Percentiles rank a stretch among this genome's conserved stretches.
These are phyloP conservation scores for Coryphaenoides rupestris DNA, from an alignment of 2,113 vertebrate genomes.

Conservation along the genomic window DNA sequence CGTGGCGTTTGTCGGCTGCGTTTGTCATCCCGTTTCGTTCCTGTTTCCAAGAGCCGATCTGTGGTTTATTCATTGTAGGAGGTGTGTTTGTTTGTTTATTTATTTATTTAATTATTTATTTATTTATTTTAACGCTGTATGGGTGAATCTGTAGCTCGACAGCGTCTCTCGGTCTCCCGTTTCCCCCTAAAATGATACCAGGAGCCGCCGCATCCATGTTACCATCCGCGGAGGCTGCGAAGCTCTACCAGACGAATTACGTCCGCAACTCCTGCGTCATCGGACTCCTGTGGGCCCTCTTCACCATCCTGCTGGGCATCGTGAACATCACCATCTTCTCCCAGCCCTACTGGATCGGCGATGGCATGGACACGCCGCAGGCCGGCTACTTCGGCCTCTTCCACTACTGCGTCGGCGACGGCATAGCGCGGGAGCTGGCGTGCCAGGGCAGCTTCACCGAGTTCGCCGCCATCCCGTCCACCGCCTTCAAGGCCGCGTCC, in stretches of 20 bases:
- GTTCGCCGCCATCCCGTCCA: slow-evolving; percentile 87
- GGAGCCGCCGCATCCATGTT: slow-evolving; percentile 83
- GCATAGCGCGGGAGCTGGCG: slow-evolving; percentile 83
- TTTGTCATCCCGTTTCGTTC: slow-evolving; percentile 50
- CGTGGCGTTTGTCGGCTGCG: too few species aligned
- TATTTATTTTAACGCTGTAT: slow-evolving; percentile 1
- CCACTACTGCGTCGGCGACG: slow-evolving; percentile 92
- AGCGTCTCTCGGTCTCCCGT: slow-evolving; percentile 23
- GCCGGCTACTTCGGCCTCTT: slow-evolving; percentile 96
- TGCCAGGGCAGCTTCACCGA: slow-evolving; percentile 96
- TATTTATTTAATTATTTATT: slow-evolving; percentile 1
- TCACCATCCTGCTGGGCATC: slow-evolving; percentile 94
- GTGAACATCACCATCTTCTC: slow-evolving; percentile 95
- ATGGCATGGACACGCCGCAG: slow-evolving; percentile 93
- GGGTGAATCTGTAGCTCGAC: slow-evolving; percentile 16
- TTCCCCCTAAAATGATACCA: slow-evolving; percentile 69
- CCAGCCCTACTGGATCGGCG: slow-evolving; percentile 96
- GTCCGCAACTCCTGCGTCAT: slow-evolving; percentile 92
- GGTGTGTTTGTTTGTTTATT: background rate
- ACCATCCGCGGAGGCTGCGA: slow-evolving; percentile 89
- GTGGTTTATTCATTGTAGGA: background rate
- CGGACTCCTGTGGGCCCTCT: slow-evolving; percentile 94
- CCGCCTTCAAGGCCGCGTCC: slow-evolving; percentile 94
- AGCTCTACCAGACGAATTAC: slow-evolving; percentile 94
- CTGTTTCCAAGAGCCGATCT: slow-evolving; percentile 33